A percentile compares a stretch with the other conserved stretches of the same genome.
phyloP scores from a whole-genome alignment of 1,140 invertebrate species.

The Tetraneura akinire region DNA sequence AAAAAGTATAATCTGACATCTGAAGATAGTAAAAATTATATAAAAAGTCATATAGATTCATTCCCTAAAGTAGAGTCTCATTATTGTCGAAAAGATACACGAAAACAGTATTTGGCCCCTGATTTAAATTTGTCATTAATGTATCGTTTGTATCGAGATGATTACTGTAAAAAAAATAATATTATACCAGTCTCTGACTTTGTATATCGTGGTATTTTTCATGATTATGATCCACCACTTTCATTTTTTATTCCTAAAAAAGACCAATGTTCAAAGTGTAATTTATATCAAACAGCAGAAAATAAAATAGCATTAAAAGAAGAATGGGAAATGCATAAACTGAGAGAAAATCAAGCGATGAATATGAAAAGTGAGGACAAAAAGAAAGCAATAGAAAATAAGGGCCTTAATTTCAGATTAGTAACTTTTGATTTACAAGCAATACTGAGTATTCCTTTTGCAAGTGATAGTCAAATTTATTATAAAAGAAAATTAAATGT shows the following conservation, averaged over 20 bases:
- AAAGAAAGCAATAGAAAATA: constrained; percentile 46
- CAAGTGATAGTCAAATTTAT: constrained; percentile 53
- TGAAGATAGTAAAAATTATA: constrained; percentile 2
- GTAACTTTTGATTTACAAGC: constrained; percentile 56
- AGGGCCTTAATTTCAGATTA: constrained; percentile 52
- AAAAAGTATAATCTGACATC: constrained; percentile 20
- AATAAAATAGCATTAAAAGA: constrained; percentile 53
- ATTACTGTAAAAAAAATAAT: constrained; percentile 24
- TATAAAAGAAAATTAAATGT: constrained; percentile 56
- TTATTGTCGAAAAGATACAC: constrained; percentile 37
- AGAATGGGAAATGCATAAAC: constrained; percentile 53
- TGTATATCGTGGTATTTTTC: constrained; percentile 49
- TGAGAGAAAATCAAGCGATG: constrained; percentile 54
- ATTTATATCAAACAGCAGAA: constrained; percentile 52
- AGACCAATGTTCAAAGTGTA: constrained; percentile 55
- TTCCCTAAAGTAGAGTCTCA: constrained; percentile 46
- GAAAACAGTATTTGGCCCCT: constrained; percentile 32
- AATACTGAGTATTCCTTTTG: constrained; percentile 54
- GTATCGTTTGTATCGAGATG: constrained; percentile 38
- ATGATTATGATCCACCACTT: constrained; percentile 48
- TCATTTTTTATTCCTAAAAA: constrained; percentile 55
- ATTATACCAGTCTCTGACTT: constrained; percentile 34
- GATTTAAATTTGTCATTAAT: constrained; percentile 42
- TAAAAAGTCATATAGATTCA: constrained; percentile 38
- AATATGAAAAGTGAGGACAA: constrained; percentile 54